A percentile compares a stretch with the other conserved stretches of the same genome.
phyloP scores from a whole-genome alignment of 2,797 vertebrate genomes.

The Pseudopleuronectes americanus region DNA sequence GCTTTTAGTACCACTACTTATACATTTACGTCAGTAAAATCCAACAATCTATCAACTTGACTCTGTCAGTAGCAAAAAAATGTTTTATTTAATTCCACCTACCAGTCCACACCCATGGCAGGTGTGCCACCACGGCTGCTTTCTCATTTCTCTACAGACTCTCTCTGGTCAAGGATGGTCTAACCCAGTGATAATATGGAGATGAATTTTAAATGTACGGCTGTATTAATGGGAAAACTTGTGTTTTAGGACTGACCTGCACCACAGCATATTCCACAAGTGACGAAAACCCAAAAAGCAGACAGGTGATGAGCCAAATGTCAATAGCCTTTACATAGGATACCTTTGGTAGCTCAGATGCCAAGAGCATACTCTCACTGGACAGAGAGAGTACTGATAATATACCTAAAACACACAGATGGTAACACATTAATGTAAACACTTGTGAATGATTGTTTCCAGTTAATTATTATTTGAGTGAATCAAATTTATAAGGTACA shows the following conservation, averaged over 20 bases:
- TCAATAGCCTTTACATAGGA: slow-evolving; percentile 98
- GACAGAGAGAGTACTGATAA: slow-evolving; percentile 97
- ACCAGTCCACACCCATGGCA: too few species aligned
- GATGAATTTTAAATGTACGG: not conserved
- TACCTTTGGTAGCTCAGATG: slow-evolving; percentile 95
- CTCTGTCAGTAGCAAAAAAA: too few species aligned
- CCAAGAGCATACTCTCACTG: slow-evolving; percentile 93
- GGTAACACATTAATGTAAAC: not conserved
- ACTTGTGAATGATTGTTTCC: not conserved
- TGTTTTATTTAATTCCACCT: too few species aligned
- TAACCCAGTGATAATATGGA: not conserved
- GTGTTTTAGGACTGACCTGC: slow-evolving; percentile 77
- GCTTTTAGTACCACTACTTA: too few species aligned
- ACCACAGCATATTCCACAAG: slow-evolving; percentile 97
- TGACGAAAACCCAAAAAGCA: slow-evolving; percentile 94
- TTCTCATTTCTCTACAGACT: too few species aligned
- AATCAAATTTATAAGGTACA: not conserved
- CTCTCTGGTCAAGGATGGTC: not conserved
- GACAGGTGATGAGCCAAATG: slow-evolving; percentile 96
- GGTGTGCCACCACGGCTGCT: too few species aligned
- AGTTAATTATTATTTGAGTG: not conserved
- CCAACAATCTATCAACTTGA: too few species aligned
- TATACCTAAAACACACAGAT: slow-evolving; percentile 85
- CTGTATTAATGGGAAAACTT: not conserved
- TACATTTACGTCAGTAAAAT: too few species aligned